Evolutionary conservation across 2,888 invertebrate species (phyloP), one percentile per base, ranked within the genome.

Genomic region (Plagiodera versicolora): DNA sequence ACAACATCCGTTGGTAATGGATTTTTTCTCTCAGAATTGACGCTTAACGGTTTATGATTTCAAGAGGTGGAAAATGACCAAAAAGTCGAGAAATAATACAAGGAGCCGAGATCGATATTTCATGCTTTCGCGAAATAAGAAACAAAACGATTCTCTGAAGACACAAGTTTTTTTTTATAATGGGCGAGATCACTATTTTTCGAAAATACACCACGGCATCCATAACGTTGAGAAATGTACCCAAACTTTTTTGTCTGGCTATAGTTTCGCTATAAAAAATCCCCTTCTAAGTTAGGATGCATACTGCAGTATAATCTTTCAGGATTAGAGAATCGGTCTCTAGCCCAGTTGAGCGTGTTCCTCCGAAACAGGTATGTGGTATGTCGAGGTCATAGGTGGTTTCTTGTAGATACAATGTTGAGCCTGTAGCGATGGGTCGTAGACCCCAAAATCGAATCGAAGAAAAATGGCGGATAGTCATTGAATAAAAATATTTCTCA

Each of bases 351-450:
- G 48, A 47, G 17, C 28, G 39, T 46, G 49, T 53, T 52, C 58
- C 20, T 47, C 49, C 67, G 72, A 71, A 77, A 77, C 77, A 76
- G 76, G 76, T 77, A 77, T 71, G 71, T 73, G 78, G 79, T 77
- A 79, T 79, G 79, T 69, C 80, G 79, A 79, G 80, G 80, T 80
- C 79, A 80, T 75, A 80, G 80, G 80, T 72, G 70, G 67, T 74
- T 74, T n/a, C 14, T 39, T 8, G 75, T 77, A 75, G 75, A n/a
- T 77, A 79, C 77, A 79, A 67, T 69, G 77, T 75, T 76, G 77
- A 75, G 77, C 69, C 75, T 71, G 70, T 68, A 74, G 76, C 72
- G 71, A 66, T 73, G 73, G 78, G 78, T 78, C 77, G 72, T 75
- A 76, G 77, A 78, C 78, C 78, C 73, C 72, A 65, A 70, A n/a